Evolutionary conservation across 2,888 invertebrate genomes (phyloP).

Genomic region (Ctena decussata): DNA sequence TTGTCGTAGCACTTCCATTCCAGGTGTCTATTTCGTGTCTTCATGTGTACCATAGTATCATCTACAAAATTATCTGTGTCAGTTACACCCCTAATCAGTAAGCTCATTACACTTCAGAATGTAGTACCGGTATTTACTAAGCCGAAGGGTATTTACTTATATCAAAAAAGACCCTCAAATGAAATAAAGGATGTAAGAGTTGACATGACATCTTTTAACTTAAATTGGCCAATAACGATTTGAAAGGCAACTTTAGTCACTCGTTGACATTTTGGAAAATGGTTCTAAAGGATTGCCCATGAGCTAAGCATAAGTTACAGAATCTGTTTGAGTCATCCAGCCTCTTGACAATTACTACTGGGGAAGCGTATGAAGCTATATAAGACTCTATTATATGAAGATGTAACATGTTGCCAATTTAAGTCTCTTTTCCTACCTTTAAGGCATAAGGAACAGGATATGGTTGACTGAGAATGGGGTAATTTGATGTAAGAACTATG

Average conservation of each 20-base stretch:
- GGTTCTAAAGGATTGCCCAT: slow-evolving; percentile 64
- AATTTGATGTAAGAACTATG: neutral
- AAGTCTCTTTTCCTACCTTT: neutral
- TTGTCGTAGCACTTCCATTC: slow-evolving; percentile 24
- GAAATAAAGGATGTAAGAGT: slow-evolving; percentile 8
- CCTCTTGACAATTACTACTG: slow-evolving; percentile 57
- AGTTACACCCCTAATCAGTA: slow-evolving; percentile 36
- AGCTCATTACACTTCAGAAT: slow-evolving; percentile 51
- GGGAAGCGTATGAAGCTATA: neutral
- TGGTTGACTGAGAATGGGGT: neutral
- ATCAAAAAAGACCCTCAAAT: slow-evolving; percentile 5
- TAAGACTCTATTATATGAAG: slow-evolving; percentile 27
- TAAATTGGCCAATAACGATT: slow-evolving; percentile 15
- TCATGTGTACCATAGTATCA: slow-evolving; percentile 49
- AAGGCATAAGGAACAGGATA: slow-evolving; percentile 14
- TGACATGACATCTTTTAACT: neutral
- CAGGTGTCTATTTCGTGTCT: slow-evolving; percentile 56
- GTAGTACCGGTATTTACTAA: slow-evolving; percentile 45
- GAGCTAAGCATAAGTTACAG: slow-evolving; percentile 67
- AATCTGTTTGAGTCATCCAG: slow-evolving; percentile 55
- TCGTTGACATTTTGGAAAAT: slow-evolving; percentile 47
- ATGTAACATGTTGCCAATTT: slow-evolving; percentile 29
- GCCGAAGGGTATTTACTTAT: neutral
- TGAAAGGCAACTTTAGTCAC: slow-evolving; percentile 49
- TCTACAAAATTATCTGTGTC: slow-evolving; percentile 55